phyloP scores from a whole-genome alignment of 2,888 invertebrate species.

The Ptilodon capucinus region DNA sequence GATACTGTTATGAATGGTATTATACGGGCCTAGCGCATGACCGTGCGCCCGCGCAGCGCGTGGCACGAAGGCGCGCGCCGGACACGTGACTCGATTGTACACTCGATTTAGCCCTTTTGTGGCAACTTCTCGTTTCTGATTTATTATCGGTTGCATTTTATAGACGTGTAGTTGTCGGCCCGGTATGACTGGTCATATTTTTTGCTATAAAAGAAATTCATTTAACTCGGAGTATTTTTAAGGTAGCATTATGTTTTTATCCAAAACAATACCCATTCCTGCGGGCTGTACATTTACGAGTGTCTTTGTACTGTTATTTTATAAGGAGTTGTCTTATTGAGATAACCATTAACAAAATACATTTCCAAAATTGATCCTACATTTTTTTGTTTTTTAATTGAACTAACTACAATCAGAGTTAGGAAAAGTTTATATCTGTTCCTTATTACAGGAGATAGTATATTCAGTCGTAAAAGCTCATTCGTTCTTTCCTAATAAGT shows the following conservation, averaged over 20 bases:
- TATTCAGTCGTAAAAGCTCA: too few species aligned
- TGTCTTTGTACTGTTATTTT: too few species aligned
- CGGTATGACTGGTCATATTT: slow-evolving; percentile 16
- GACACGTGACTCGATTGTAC: slow-evolving; percentile 73
- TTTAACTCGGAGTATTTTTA: background rate
- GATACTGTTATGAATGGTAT: background rate
- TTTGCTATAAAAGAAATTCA: slow-evolving; percentile 4
- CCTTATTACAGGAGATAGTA: too few species aligned
- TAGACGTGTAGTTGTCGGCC: slow-evolving; percentile 23
- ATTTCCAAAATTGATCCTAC: too few species aligned
- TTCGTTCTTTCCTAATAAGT: too few species aligned
- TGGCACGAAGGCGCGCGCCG: slow-evolving; percentile 69
- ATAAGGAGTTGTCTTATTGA: too few species aligned
- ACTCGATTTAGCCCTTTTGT: slow-evolving; percentile 70
- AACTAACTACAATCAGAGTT: too few species aligned
- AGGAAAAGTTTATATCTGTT: too few species aligned
- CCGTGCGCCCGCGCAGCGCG: slow-evolving; percentile 61
- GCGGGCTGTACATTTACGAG: too few species aligned
- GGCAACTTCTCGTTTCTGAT: slow-evolving; percentile 49
- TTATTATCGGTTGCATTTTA: slow-evolving; percentile 33
- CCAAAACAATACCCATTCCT: too few species aligned
- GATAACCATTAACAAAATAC: too few species aligned
- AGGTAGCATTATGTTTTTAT: background rate
- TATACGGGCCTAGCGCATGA: slow-evolving; percentile 19
- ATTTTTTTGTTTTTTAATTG: too few species aligned